Evolutionary conservation across 2,113 vertebrate genomes (phyloP), one percentile per base, ranked within the genome.

Genomic region (Paradoxurus hermaphroditus): DNA sequence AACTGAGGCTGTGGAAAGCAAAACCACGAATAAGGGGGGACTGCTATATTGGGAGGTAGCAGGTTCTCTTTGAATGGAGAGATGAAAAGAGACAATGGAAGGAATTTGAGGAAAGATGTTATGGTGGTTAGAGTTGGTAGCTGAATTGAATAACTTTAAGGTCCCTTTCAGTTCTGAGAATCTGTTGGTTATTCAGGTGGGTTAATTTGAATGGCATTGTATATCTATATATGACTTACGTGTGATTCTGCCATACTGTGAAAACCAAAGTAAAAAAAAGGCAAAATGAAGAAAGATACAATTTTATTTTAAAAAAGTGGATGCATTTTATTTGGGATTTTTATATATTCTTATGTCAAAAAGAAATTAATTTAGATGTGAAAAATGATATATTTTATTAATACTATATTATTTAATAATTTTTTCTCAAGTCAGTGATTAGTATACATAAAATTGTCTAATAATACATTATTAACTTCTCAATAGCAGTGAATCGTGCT

Each of bases 311-410:
- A 16, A 5, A 94, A 88, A 81, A 86, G 59, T 56, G 23, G 62
- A 63, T 75, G 7, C 3, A 36, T 41, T 92, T 95, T 84, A 90
- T 86, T 97, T 95, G 86, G 27, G n/a, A 96, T 77, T 89, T 89
- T 90, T 93, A 53, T 70, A 12, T 87, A 82, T 78, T 51, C 4
- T 94, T 83, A 41, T 56, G 36, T 89, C 46, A 91, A 91, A 79
- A 5, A 90, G 3, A 75, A 94, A 91, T 86, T 56, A 90, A 89
- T 90, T 96, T 97, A 11, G 19, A 65, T 89, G 8, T 78, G 21
- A 59, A 65, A 91, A 51, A 41, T 39, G 5, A 79, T n/a, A n/a
- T n/a, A n/a, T n/a, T n/a, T n/a, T n/a, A n/a, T n/a, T n/a, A n/a
- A n/a, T n/a, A 83, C 63, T 70, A 73, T 65, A 27, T 86, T 68